Conservation (phyloP, 1,140 invertebrate species). For the Achatina immaculata region DNA sequence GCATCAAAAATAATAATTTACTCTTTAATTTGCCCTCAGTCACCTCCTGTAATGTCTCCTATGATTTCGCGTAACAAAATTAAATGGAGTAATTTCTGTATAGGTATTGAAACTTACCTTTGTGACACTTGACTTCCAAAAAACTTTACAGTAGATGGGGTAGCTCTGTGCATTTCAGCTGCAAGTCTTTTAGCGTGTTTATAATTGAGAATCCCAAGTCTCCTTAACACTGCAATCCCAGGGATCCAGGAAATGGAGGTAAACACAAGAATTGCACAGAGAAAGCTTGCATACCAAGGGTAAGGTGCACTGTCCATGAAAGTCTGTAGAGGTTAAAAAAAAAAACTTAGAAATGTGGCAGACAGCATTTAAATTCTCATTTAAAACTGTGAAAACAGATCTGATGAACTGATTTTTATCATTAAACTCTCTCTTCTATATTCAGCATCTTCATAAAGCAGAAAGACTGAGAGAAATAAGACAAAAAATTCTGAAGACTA, state of each 20-base stretch:
- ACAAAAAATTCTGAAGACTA: too few relatives aligned
- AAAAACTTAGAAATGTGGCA: not conserved
- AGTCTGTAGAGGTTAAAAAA: constrained; percentile 47
- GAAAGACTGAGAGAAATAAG: too few relatives aligned
- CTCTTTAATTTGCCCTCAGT: too few relatives aligned
- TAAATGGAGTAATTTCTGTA: too few relatives aligned
- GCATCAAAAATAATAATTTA: too few relatives aligned
- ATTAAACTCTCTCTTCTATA: too few relatives aligned
- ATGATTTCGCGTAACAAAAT: too few relatives aligned
- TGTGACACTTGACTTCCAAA: constrained; percentile 41
- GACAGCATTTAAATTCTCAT: too few relatives aligned
- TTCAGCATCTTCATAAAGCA: too few relatives aligned
- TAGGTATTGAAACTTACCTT: constrained; percentile 32
- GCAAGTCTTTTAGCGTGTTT: constrained; percentile 51
- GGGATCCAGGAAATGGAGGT: constrained; percentile 59
- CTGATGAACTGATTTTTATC: too few relatives aligned
- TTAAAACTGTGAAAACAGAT: too few relatives aligned
- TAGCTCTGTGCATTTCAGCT: constrained; percentile 50
- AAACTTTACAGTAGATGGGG: constrained; percentile 54
- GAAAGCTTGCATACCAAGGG: constrained; percentile 57
- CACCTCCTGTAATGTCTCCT: too few relatives aligned
- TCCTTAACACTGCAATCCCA: constrained; percentile 53
- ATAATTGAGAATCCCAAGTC: constrained; percentile 48
- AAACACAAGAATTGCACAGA: constrained; percentile 52
- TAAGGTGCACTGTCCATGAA: constrained; percentile 47